These are phyloP conservation scores for Stramonita haemastoma DNA, from an alignment of 2,888 invertebrate species.

Conservation along the genomic window DNA sequence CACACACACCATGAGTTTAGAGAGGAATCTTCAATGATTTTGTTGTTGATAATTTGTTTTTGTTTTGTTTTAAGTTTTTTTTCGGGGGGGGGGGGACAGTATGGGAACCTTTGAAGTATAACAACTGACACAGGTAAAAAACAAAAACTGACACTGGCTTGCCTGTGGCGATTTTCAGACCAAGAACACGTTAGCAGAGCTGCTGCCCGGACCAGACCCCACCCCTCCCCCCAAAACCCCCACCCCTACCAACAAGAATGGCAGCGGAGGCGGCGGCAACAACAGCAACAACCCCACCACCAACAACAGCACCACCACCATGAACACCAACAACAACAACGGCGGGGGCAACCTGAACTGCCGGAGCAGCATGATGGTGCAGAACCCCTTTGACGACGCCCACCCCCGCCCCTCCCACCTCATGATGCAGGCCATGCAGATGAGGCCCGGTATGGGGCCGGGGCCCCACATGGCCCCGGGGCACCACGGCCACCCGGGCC, in stretches of 20 bases:
- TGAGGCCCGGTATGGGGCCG: constrained; percentile 37
- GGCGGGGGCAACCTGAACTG: constrained; percentile 1
- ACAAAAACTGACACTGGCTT: no score
- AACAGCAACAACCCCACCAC: constrained; percentile 4
- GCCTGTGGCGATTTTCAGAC: constrained; percentile 42
- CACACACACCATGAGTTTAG: no score
- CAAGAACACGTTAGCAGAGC: constrained; percentile 55
- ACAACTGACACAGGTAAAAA: no score
- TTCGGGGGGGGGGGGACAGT: no score
- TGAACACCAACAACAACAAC: constrained; percentile 41
- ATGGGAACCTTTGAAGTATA: no score
- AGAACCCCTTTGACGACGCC: constrained; percentile 57
- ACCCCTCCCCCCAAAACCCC: constrained; percentile 50
- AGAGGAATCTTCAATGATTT: no score
- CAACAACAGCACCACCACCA: constrained; percentile 22
- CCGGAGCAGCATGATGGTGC: constrained; percentile 46
- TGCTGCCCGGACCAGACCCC: constrained; percentile 54
- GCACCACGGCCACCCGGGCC: constrained; percentile 40
- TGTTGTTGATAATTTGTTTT: no score
- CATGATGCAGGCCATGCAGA: constrained; percentile 46
- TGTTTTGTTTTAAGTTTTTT: no score
- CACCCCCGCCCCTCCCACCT: constrained; percentile 36
- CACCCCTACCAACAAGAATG: constrained; percentile 40
- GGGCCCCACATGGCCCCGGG: constrained; percentile 17
- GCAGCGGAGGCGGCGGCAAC: constrained; percentile 4